These are phyloP conservation scores for Cotesia glomerata DNA, from an alignment of 1,140 invertebrate species.

Conservation along the genomic window DNA sequence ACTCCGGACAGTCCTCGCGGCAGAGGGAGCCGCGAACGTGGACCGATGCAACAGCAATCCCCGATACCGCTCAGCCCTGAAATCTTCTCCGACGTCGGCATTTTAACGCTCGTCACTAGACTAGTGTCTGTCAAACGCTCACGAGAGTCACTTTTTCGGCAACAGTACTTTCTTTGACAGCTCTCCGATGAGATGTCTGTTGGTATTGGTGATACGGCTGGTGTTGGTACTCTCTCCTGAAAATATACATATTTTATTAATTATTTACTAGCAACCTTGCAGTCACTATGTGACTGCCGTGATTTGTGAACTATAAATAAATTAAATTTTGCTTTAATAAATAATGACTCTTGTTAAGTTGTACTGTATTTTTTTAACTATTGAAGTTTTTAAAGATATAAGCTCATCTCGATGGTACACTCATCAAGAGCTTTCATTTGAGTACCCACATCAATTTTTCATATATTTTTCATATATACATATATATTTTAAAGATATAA, in stretches of 20 bases:
- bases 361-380: too few species aligned
- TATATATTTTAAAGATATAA: too few species aligned
- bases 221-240: constrained; percentile 46
- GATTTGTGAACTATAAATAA: too few species aligned
- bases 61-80: constrained; percentile 38
- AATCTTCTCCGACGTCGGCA: constrained; percentile 32
- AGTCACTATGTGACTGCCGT: too few species aligned
- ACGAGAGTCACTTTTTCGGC: constrained; percentile 20
- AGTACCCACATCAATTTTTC: too few species aligned
- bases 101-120: constrained; percentile 16
- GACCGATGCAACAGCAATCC: constrained; percentile 58
- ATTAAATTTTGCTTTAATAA: too few species aligned
- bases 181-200: constrained; percentile 46
- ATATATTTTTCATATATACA: too few species aligned
- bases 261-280: too few species aligned
- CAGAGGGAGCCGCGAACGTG: constrained; percentile 51
- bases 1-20: constrained; percentile 37
- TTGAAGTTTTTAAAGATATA: too few species aligned
- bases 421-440: too few species aligned
- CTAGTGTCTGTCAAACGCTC: constrained; percentile 44
- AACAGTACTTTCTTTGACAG: not conserved
- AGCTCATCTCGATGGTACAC: too few species aligned
- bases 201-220: constrained; percentile 34
- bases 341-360: too few species aligned
- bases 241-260: constrained; percentile 3